Conservation (phyloP, 2,888 invertebrate species). For the Cataglyphis rosenhaueri region DNA sequence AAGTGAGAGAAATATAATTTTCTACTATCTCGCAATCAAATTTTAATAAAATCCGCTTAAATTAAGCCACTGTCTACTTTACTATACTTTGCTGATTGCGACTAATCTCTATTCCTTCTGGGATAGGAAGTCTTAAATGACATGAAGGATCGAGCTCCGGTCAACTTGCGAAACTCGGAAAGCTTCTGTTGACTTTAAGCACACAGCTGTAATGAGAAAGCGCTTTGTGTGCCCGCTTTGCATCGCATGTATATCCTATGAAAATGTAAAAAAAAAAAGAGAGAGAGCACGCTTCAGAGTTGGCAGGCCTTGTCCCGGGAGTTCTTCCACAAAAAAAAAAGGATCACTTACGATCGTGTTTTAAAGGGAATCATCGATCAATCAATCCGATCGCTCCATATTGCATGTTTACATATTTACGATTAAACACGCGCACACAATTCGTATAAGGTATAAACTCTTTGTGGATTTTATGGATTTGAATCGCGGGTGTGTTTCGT, state of each 20-base stretch:
- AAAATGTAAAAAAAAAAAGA: not conserved
- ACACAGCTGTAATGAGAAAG: conserved; percentile 14
- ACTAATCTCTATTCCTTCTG: not conserved
- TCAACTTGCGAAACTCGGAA: conserved; percentile 35
- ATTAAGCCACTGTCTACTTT: not conserved
- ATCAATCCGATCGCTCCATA: not conserved
- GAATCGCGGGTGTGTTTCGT: not conserved
- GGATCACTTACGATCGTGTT: not conserved
- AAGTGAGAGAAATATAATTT: not conserved
- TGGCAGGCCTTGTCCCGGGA: conserved; percentile 53
- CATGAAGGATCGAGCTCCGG: conserved; percentile 16
- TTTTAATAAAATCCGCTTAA: conserved; percentile 23
- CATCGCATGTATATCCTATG: conserved; percentile 39
- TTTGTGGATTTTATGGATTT: not conserved
- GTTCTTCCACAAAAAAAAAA: not conserved
- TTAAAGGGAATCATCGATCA: not conserved
- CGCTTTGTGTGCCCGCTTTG: conserved; percentile 58
- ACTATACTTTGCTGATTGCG: not conserved
- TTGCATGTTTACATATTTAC: not conserved
- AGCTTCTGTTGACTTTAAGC: conserved; percentile 28
- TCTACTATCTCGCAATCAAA: not conserved
- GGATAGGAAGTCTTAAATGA: not conserved
- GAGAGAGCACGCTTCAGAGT: conserved; percentile 53
- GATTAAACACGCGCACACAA: conserved; percentile 23
- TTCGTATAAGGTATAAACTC: not conserved